phyloP scores from a whole-genome alignment of 1,140 invertebrate genomes.

The Drosophila seguyi region DNA sequence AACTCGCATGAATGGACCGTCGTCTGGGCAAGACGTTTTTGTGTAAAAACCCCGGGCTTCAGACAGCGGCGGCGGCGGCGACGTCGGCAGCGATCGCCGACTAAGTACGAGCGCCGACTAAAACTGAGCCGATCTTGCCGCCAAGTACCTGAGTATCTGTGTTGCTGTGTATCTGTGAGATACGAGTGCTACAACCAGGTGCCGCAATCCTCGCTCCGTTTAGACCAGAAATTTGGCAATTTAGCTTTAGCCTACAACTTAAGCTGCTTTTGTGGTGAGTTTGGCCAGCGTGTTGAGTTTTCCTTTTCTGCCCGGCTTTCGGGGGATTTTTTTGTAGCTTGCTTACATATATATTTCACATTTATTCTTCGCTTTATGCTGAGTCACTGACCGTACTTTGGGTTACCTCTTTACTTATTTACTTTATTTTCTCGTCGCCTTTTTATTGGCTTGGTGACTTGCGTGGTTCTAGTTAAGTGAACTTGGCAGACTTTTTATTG shows the following conservation, averaged over 20 bases:
- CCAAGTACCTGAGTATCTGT: constrained; percentile 26
- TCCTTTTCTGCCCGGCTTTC: constrained; percentile 30
- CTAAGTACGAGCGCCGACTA: constrained; percentile 61
- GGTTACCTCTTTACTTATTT: constrained; percentile 22
- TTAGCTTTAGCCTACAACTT: constrained; percentile 30
- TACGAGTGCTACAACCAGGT: constrained; percentile 17
- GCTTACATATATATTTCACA: not conserved
- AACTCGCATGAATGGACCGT: constrained; percentile 85
- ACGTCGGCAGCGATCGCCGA: constrained; percentile 59
- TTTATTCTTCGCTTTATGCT: constrained; percentile 38
- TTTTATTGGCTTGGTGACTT: constrained; percentile 24
- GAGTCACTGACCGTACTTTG: constrained; percentile 39
- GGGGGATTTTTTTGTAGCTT: constrained; percentile 19
- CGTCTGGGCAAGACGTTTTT: constrained; percentile 84
- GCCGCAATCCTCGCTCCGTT: constrained; percentile 56
- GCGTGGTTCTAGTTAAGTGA: constrained; percentile 48
- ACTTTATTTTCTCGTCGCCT: constrained; percentile 9
- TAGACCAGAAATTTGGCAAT: constrained; percentile 58
- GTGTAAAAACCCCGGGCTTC: constrained; percentile 73
- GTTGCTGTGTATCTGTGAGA: constrained; percentile 28
- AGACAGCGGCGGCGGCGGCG: constrained; percentile 26
- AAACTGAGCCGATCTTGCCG: constrained; percentile 44
- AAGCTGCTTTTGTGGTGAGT: constrained; percentile 49
- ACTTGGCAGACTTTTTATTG: constrained; percentile 42
- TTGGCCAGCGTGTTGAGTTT: constrained; percentile 50